phyloP scores from a whole-genome alignment of 2,113 vertebrate genomes.

The Brachirus orientalis region DNA sequence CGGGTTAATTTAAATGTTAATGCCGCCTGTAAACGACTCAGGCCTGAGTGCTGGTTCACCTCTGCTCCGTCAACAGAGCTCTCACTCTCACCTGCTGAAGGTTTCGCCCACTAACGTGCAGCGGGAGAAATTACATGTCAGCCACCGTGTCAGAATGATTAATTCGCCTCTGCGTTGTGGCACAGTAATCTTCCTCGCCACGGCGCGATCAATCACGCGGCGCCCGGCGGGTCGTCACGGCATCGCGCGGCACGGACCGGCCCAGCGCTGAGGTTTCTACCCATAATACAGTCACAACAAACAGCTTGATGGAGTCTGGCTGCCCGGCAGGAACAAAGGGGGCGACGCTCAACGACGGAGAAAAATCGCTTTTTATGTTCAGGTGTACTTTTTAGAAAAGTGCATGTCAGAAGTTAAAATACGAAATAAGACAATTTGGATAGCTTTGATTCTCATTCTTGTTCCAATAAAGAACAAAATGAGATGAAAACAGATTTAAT shows the following conservation, averaged over 20 bases:
- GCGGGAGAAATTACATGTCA: conserved; percentile 71
- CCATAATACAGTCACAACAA: conserved; percentile 57
- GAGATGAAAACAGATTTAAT: no score
- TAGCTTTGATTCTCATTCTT: no score
- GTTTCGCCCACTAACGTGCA: conserved; percentile 41
- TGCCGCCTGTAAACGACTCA: conserved; percentile 16
- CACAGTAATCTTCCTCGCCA: conserved; percentile 68
- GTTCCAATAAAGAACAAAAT: no score
- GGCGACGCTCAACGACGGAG: not conserved
- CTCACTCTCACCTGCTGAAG: conserved; percentile 40
- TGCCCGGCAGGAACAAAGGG: conserved; percentile 10
- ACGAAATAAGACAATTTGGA: no score
- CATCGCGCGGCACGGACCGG: conserved; percentile 8
- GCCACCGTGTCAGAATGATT: conserved; percentile 72
- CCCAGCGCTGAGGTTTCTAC: conserved; percentile 32
- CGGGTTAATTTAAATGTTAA: conserved; percentile 20
- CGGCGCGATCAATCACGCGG: conserved; percentile 69
- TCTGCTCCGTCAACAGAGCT: conserved; percentile 26
- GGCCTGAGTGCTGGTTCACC: not conserved
- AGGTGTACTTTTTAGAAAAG: not conserved
- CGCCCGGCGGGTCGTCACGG: conserved; percentile 45
- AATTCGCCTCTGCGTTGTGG: conserved; percentile 69
- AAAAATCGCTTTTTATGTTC: not conserved
- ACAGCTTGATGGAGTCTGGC: conserved; percentile 53
- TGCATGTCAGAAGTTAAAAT: not conserved